Percentiles rank a stretch among this genome's conserved stretches.
phyloP scores from a whole-genome alignment of 2,113 vertebrate species.

The Sinosuthora webbiana region DNA sequence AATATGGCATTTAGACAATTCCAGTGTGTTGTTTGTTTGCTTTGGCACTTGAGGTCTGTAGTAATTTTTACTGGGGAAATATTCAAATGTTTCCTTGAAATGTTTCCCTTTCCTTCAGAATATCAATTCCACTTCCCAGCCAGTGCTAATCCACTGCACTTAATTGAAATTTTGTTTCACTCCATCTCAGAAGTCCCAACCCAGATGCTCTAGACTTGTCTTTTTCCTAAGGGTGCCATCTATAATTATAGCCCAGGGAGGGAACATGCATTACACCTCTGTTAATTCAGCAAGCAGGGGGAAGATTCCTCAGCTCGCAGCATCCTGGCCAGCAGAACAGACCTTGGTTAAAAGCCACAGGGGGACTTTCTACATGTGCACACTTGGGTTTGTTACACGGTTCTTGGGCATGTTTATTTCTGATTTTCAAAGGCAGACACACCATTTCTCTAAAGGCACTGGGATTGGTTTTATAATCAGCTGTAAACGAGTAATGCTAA shows the following conservation, averaged over 20 bases:
- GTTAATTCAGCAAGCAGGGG: neutral
- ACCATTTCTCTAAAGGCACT: neutral
- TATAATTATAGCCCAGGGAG: neutral
- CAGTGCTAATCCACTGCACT: neutral
- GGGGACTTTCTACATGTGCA: neutral
- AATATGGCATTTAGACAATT: neutral
- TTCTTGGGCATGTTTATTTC: neutral
- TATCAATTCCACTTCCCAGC: neutral
- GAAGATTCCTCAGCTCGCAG: neutral
- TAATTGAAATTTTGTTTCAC: neutral
- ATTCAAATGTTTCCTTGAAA: neutral
- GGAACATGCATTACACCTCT: neutral
- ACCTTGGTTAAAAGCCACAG: neutral
- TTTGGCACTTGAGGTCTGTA: neutral
- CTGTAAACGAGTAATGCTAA: neutral
- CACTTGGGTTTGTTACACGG: neutral
- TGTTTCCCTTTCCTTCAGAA: neutral
- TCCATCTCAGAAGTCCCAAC: neutral
- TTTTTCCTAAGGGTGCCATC: neutral
- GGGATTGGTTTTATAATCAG: neutral
- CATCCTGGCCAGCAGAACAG: neutral
- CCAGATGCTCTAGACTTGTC: neutral
- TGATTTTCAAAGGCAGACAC: neutral
- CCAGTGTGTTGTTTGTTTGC: neutral
- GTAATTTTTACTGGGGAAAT: neutral